Evolutionary conservation across 2,113 vertebrate genomes (phyloP).

Genomic region (Bos indicus): DNA sequence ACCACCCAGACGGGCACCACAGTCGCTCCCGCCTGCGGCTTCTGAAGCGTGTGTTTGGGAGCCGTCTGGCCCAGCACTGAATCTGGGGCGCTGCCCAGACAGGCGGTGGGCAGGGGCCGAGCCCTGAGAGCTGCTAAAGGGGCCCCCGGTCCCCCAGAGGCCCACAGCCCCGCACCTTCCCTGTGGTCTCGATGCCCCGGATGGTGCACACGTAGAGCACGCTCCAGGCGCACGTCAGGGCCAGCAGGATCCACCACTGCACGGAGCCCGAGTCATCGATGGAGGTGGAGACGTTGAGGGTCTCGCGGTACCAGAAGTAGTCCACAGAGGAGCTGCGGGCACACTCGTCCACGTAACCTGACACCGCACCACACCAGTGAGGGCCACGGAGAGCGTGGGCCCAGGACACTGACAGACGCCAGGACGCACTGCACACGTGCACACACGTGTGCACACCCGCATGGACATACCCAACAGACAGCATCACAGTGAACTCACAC

Average conservation of each 20-base stretch:
- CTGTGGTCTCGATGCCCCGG: conserved; percentile 92
- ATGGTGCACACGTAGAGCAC: conserved; percentile 87
- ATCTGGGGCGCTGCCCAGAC: not conserved
- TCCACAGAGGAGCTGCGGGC: conserved; percentile 89
- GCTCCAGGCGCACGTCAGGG: conserved; percentile 86
- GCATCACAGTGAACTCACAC: accelerated
- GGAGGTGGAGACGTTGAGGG: conserved; percentile 85
- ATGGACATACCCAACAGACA: not conserved
- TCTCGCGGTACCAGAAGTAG: conserved; percentile 96
- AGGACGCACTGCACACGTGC: not conserved
- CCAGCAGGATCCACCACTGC: conserved; percentile 90
- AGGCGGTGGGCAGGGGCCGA: accelerated
- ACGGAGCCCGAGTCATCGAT: conserved; percentile 85
- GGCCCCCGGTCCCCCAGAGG: accelerated
- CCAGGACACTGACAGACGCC: not conserved
- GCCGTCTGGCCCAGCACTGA: not conserved
- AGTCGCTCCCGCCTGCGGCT: accelerated
- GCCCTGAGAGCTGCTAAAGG: not conserved
- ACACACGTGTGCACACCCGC: not conserved
- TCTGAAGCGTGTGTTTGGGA: not conserved
- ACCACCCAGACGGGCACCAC: accelerated
- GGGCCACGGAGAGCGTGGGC: accelerated
- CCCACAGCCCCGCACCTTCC: conserved; percentile 84
- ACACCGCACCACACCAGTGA: accelerated
- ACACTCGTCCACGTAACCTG: conserved; percentile 88